Percentiles rank a stretch among this genome's conserved stretches.
Evolutionary conservation across 1,140 invertebrate genomes (phyloP).

Genomic region (Nasonia giraulti): DNA sequence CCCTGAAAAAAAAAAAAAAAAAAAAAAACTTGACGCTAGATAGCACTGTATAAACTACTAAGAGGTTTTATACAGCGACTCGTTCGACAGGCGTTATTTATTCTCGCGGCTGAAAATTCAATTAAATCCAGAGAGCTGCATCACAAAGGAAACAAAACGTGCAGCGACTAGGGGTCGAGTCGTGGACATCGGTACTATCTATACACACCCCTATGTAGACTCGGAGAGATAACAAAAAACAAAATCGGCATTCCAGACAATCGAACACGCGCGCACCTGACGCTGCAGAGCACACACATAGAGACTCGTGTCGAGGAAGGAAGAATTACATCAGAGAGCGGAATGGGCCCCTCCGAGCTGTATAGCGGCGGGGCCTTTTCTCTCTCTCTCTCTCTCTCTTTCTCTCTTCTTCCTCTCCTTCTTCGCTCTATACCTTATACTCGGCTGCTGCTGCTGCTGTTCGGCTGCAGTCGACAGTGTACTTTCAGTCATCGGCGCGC

Average conservation of each 20-base stretch:
- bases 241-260: slow-evolving; percentile 11
- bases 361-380: slow-evolving; percentile 1
- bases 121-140: too few species aligned
- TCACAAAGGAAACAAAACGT: too few species aligned
- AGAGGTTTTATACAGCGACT: too few species aligned
- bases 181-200: background rate
- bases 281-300: background rate
- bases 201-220: too few species aligned
- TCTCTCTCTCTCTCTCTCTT: slow-evolving; percentile 41
- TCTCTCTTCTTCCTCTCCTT: slow-evolving; percentile 37
- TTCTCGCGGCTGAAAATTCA: too few species aligned
- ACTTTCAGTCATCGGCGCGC: slow-evolving; percentile 61
- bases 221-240: background rate
- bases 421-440: slow-evolving; percentile 13
- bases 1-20: too few species aligned
- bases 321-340: slow-evolving; percentile 43
- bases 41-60: too few species aligned
- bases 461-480: slow-evolving; percentile 35
- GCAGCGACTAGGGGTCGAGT: too few species aligned
- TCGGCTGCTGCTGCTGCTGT: background rate
- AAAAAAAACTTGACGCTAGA: too few species aligned
- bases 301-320: background rate
- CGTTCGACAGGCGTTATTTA: too few species aligned
- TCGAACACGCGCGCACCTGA: slow-evolving; percentile 3
- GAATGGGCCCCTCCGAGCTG: slow-evolving; percentile 44